phyloP scores from a whole-genome alignment of 2,113 vertebrate genomes.

The Varanus komodoensis region DNA sequence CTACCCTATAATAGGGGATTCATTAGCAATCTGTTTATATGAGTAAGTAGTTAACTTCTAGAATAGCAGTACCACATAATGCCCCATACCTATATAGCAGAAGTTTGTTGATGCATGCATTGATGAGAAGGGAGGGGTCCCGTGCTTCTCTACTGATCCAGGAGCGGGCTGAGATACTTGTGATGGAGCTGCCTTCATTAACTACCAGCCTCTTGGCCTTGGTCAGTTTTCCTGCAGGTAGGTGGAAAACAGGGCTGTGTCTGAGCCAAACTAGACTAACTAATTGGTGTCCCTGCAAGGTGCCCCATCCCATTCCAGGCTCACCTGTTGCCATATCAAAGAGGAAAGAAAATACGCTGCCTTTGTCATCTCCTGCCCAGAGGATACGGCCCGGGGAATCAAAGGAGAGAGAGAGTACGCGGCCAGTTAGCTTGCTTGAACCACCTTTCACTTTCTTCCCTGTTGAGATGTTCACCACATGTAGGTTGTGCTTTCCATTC shows the following conservation, averaged over 20 bases:
- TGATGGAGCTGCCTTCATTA: slow-evolving; percentile 90
- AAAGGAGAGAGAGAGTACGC: slow-evolving; percentile 91
- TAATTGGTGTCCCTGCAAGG: too few species aligned
- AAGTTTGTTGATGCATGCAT: slow-evolving; percentile 90
- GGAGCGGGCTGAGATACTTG: slow-evolving; percentile 90
- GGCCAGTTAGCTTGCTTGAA: slow-evolving; percentile 90
- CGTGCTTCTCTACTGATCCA: slow-evolving; percentile 95
- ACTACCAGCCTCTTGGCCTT: slow-evolving; percentile 94
- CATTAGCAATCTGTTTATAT: neutral
- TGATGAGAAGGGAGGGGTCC: slow-evolving; percentile 92
- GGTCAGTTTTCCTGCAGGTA: slow-evolving; percentile 88
- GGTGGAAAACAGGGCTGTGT: too few species aligned
- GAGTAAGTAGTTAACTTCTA: neutral
- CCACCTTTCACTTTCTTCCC: slow-evolving; percentile 93
- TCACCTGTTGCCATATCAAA: slow-evolving; percentile 94
- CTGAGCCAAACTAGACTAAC: neutral
- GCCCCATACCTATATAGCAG: slow-evolving; percentile 87
- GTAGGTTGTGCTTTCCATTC: slow-evolving; percentile 90
- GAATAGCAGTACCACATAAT: neutral
- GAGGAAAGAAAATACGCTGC: slow-evolving; percentile 93
- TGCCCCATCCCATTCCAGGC: neutral
- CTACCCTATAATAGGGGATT: neutral
- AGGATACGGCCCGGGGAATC: slow-evolving; percentile 91
- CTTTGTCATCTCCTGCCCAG: slow-evolving; percentile 92
- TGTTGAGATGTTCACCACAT: slow-evolving; percentile 95